Conservation (phyloP, 2,888 invertebrate species). For the Lithosia quadra region DNA sequence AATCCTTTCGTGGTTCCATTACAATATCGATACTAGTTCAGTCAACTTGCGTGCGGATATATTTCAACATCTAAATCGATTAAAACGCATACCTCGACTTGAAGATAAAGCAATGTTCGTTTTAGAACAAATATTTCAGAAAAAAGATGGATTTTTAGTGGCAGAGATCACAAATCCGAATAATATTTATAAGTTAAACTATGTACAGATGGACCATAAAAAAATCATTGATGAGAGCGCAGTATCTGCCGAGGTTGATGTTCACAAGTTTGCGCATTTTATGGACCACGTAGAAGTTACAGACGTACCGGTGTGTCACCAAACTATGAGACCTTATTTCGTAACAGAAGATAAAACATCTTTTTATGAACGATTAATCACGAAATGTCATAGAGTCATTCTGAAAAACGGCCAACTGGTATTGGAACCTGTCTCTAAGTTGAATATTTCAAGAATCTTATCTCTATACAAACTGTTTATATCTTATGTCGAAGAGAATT, state of each 20-base stretch:
- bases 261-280: constrained; percentile 8
- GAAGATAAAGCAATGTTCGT: constrained; percentile 10
- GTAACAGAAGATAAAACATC: constrained; percentile 8
- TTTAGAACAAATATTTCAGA: constrained; percentile 11
- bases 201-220: constrained; percentile 14
- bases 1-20: constrained; percentile 10
- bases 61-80: constrained; percentile 5
- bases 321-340: constrained; percentile 13
- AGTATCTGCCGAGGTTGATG: not conserved
- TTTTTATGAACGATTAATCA: constrained; percentile 14
- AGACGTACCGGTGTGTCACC: constrained; percentile 13
- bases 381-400: too few relatives aligned
- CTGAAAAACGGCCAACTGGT: constrained; percentile 1
- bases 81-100: constrained; percentile 1
- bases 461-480: constrained; percentile 15
- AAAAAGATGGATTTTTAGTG: constrained; percentile 8
- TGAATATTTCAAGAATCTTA: constrained; percentile 9
- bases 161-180: constrained; percentile 8
- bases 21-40: not conserved
- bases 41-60: constrained; percentile 7
- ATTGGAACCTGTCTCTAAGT: constrained; percentile 6
- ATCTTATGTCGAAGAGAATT: not conserved
- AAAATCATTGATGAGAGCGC: constrained; percentile 3
- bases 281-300: not conserved
- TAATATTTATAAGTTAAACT: constrained; percentile 14